Evolutionary conservation across 1,140 invertebrate genomes (phyloP), one percentile per base, ranked within the genome.

Genomic region (Nephotettix cincticeps): DNA sequence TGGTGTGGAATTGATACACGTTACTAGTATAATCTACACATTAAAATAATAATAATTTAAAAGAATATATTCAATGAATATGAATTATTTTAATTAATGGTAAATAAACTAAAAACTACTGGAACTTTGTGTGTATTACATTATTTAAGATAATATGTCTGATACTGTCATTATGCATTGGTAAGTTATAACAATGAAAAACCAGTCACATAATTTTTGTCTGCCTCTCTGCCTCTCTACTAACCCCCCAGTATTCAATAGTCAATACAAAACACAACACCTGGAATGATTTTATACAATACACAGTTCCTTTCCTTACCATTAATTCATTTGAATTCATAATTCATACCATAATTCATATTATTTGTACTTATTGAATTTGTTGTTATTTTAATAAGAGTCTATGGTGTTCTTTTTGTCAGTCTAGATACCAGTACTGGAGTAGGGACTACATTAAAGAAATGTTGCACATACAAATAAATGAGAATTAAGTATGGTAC

Each of bases 401-500:
- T 43, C n/a, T 43, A 9, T 11, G n/a, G n/a, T 11, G 40, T 43
- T 43, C 40, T 43, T 43, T 43, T 9, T 9, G 40, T 11, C 40
- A n/a, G 40, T 43, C 9, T 43, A n/a, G n/a, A 43, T 43, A 9
- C 40, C 9, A 43, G 9, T 9, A n/a, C n/a, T 43, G 9, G 40
- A 43, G n/a, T n/a, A n/a, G 40, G n/a, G 9, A 11, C 9, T 43
- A 11, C n/a, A 11, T 9, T 11, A 43, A 9, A 43, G 40, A 9
- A 9, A 11, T n/a, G 9, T n/a, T n/a, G n/a, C n/a, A 43, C 9
- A 43, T 11, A 43, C 9, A 11, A 43, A 11, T n/a, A 11, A 43
- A 11, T 43, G 40, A 43, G 40, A 43, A 43, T 11, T 43, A 43
- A 9, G 40, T n/a, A 25, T 61, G 2, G 23, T 81, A 79, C 82